Percentiles rank a stretch among this genome's conserved stretches.
Evolutionary conservation across 1,140 invertebrate species (phyloP).

Genomic region (Elysia chlorotica): DNA sequence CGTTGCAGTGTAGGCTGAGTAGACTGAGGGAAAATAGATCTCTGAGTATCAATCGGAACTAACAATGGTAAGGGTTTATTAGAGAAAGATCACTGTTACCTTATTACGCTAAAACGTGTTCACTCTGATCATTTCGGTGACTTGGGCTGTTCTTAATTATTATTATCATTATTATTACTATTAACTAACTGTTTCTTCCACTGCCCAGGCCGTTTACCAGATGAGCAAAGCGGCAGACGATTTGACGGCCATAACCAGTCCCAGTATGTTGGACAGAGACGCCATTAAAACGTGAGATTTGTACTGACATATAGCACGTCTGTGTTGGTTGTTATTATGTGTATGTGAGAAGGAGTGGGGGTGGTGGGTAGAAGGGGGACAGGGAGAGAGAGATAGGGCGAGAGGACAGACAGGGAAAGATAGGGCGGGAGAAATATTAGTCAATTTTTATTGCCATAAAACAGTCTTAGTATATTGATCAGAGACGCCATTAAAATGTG

Average conservation of each 20-base stretch:
- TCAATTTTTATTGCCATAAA: too few relatives aligned
- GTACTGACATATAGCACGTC: neutral
- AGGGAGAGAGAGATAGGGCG: neutral
- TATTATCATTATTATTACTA: too few relatives aligned
- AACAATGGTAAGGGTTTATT: too few relatives aligned
- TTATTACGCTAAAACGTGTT: too few relatives aligned
- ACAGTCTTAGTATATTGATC: neutral
- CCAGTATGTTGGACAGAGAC: neutral
- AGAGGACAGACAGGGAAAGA: neutral
- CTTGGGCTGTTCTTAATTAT: too few relatives aligned
- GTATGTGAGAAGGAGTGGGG: neutral
- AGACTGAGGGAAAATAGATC: too few relatives aligned
- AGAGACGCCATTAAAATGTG: constrained; percentile 7
- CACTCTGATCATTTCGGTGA: too few relatives aligned
- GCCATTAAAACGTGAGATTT: constrained; percentile 12
- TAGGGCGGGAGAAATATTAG: too few relatives aligned
- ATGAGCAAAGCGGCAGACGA: constrained; percentile 22
- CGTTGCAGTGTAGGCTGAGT: too few relatives aligned
- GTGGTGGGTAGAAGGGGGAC: neutral
- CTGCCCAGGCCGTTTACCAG: constrained; percentile 21
- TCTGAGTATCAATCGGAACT: too few relatives aligned
- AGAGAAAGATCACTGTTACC: too few relatives aligned
- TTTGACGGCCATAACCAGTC: constrained; percentile 5
- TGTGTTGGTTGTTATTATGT: too few relatives aligned
- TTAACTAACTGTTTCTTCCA: neutral